Conservation (phyloP, 2,888 invertebrate species). For the Sinohyriopsis cumingii region DNA sequence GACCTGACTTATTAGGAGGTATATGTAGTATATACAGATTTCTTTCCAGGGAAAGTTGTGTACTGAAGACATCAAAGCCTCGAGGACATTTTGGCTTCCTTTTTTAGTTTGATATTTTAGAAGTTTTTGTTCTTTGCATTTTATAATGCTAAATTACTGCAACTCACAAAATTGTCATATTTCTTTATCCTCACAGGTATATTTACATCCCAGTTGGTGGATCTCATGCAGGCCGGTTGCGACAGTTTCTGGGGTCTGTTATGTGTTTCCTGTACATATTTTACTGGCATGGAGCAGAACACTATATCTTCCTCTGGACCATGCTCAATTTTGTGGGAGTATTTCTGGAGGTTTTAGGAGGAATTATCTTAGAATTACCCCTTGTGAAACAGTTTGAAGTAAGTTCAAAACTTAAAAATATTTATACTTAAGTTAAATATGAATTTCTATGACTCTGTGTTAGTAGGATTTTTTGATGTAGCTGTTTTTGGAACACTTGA, state of each 20-base stretch:
- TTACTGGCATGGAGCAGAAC: constrained; percentile 90
- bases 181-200: constrained; percentile 78
- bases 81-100: too few relatives aligned
- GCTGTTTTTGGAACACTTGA: too few relatives aligned
- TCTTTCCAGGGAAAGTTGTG: too few relatives aligned
- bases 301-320: constrained; percentile 89
- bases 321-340: constrained; percentile 88
- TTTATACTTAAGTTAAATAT: background rate
- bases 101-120: too few relatives aligned
- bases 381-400: constrained; percentile 35
- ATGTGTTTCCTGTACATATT: constrained; percentile 87
- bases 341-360: constrained; percentile 78
- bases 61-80: too few relatives aligned
- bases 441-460: background rate
- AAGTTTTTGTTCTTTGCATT: background rate
- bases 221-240: constrained; percentile 65
- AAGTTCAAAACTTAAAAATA: background rate
- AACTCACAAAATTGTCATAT: background rate
- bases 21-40: too few relatives aligned
- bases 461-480: too few relatives aligned
- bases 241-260: constrained; percentile 80
- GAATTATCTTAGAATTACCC: constrained; percentile 16
- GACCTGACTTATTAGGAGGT: too few relatives aligned
- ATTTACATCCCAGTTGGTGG: constrained; percentile 83
- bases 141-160: constrained; percentile 2